Evolutionary conservation across 2,797 vertebrate species (phyloP).

Genomic region (Mergus octosetaceus): DNA sequence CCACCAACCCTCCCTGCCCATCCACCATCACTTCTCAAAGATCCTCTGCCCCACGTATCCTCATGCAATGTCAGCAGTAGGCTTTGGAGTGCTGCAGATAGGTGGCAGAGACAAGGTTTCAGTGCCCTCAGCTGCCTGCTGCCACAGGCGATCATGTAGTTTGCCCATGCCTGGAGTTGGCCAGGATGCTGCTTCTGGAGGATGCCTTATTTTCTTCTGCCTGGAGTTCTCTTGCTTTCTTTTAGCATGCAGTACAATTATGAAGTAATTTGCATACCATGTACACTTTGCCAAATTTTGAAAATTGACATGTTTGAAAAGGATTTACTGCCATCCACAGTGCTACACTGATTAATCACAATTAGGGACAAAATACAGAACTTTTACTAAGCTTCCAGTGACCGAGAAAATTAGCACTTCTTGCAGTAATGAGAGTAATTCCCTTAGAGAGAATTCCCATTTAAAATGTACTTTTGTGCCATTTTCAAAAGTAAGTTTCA

Average conservation of each 20-base stretch:
- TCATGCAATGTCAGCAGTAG: fast-evolving
- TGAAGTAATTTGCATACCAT: slow-evolving; percentile 66
- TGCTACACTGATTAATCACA: slow-evolving; percentile 73
- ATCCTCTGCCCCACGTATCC: fast-evolving
- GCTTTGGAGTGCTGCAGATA: fast-evolving
- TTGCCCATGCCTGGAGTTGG: fast-evolving
- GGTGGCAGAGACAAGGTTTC: background rate
- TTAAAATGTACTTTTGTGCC: slow-evolving; percentile 53
- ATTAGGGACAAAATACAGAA: slow-evolving; percentile 65
- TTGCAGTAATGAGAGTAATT: slow-evolving; percentile 67
- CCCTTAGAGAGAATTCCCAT: slow-evolving; percentile 69
- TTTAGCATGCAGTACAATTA: slow-evolving; percentile 58
- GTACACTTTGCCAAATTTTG: slow-evolving; percentile 73
- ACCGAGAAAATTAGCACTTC: slow-evolving; percentile 75
- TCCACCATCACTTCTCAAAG: background rate
- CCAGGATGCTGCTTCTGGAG: background rate
- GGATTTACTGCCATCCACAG: slow-evolving; percentile 43
- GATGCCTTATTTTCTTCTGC: background rate
- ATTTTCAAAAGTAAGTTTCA: slow-evolving; percentile 13
- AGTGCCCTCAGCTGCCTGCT: background rate
- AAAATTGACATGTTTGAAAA: slow-evolving; percentile 69
- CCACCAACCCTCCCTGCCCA: background rate
- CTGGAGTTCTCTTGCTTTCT: slow-evolving; percentile 30
- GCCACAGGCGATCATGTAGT: fast-evolving
- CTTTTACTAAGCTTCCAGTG: slow-evolving; percentile 72